A percentile compares a stretch with the other conserved stretches of the same genome.
These are phyloP conservation scores for Carposina sasakii DNA, from an alignment of 1,140 invertebrate species.

Conservation along the genomic window DNA sequence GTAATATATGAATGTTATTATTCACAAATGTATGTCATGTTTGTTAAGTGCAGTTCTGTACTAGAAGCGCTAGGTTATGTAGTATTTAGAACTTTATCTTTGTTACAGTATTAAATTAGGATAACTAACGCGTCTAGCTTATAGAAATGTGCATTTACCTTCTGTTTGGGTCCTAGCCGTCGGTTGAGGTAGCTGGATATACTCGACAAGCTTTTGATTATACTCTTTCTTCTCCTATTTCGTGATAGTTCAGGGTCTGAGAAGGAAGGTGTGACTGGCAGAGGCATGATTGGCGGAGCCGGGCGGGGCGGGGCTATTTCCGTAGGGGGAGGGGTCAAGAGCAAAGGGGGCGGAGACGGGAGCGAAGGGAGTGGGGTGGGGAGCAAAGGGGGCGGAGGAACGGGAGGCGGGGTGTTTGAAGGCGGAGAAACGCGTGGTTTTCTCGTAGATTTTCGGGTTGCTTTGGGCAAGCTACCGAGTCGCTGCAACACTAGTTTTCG, in stretches of 20 bases:
- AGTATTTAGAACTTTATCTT: too few species aligned
- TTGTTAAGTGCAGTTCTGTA: too few species aligned
- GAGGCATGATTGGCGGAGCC: conserved; percentile 31
- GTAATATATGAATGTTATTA: too few species aligned
- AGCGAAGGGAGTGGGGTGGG: conserved; percentile 21
- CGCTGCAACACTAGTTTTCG: conserved; percentile 48
- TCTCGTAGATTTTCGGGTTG: conserved; percentile 32
- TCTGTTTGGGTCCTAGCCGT: conserved; percentile 52
- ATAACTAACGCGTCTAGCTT: too few species aligned
- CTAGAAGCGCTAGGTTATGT: too few species aligned
- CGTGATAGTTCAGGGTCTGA: conserved; percentile 76
- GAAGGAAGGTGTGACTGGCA: conserved; percentile 51
- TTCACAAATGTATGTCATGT: too few species aligned
- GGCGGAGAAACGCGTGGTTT: conserved; percentile 28
- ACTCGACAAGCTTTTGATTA: conserved; percentile 89
- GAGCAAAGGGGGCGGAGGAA: conserved; percentile 30
- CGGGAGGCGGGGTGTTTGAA: conserved; percentile 3
- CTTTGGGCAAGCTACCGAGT: conserved; percentile 33
- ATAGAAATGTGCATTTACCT: too few species aligned
- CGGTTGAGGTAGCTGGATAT: conserved; percentile 84
- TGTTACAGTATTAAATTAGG: too few species aligned
- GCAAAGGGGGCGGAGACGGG: conserved; percentile 19
- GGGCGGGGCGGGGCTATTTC: conserved; percentile 41
- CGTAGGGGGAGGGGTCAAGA: conserved; percentile 14
- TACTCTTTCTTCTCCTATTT: conserved; percentile 80